A percentile compares a stretch with the other conserved stretches of the same genome.
These are phyloP conservation scores for Cebuella pygmaea DNA, from an alignment of 2,797 vertebrate genomes.

Conservation along the genomic window DNA sequence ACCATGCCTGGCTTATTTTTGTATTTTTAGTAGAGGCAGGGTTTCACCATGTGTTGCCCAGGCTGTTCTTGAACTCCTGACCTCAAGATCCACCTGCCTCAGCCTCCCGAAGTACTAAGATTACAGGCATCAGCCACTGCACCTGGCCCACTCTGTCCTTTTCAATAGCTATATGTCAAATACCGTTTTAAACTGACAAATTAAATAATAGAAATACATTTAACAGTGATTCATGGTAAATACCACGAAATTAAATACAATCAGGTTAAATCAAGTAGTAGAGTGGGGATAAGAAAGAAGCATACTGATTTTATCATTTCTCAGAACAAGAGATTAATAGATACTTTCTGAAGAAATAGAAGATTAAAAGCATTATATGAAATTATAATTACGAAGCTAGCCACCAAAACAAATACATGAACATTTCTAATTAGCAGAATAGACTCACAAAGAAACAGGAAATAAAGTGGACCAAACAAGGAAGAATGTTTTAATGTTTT, in stretches of 20 bases:
- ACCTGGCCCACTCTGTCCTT: not conserved
- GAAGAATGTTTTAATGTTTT: not conserved
- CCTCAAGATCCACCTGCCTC: not conserved
- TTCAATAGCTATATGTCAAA: not conserved
- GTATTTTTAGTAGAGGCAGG: not conserved
- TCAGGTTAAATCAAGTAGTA: constrained; percentile 10
- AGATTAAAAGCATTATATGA: constrained; percentile 6
- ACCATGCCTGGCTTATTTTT: not conserved
- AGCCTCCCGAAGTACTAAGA: not conserved
- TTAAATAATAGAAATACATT: constrained; percentile 10
- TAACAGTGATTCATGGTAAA: not conserved
- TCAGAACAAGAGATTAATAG: constrained; percentile 13
- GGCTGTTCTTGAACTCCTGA: not conserved
- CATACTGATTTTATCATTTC: constrained; percentile 2
- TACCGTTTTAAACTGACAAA: constrained; percentile 34
- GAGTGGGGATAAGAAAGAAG: not conserved
- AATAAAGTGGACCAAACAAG: constrained; percentile 23
- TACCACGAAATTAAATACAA: constrained; percentile 9
- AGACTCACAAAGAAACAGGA: not conserved
- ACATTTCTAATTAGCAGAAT: constrained; percentile 25
- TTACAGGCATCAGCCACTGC: not conserved
- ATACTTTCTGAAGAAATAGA: constrained; percentile 29
- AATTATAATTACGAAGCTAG: constrained; percentile 19
- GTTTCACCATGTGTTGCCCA: not conserved
- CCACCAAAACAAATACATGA: constrained; percentile 12